A percentile compares a stretch with the other conserved stretches of the same genome.
Evolutionary conservation across 2,888 invertebrate genomes (phyloP).

Genomic region (Pilophorus perplexus): DNA sequence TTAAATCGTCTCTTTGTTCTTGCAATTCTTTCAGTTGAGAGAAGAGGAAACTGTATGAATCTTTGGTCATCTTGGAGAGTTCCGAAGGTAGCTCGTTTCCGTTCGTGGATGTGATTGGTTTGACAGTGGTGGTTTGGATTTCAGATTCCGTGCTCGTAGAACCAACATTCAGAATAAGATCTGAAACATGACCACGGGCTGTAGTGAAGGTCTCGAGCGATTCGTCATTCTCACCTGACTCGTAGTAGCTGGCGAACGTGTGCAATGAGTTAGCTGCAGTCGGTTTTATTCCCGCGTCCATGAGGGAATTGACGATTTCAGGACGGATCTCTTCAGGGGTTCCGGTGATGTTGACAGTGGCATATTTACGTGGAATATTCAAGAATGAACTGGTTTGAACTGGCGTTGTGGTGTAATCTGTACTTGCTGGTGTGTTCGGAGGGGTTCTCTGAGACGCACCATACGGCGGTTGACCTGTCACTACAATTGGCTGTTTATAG

Average conservation of each 20-base stretch:
- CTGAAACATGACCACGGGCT: slow-evolving; percentile 44
- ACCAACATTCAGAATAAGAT: slow-evolving; percentile 38
- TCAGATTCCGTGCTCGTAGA: slow-evolving; percentile 41
- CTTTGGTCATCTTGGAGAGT: slow-evolving; percentile 66
- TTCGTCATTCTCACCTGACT: slow-evolving; percentile 47
- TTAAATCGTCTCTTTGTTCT: slow-evolving; percentile 38
- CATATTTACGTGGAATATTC: slow-evolving; percentile 35
- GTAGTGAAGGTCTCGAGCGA: slow-evolving; percentile 40
- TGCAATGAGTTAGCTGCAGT: slow-evolving; percentile 53
- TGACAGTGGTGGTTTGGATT: slow-evolving; percentile 16
- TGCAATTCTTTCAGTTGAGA: slow-evolving; percentile 43
- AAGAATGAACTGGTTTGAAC: slow-evolving; percentile 3
- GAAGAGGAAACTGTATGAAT: slow-evolving; percentile 60
- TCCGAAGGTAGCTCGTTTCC: slow-evolving; percentile 55
- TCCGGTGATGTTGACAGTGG: slow-evolving; percentile 39
- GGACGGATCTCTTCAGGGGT: slow-evolving; percentile 44
- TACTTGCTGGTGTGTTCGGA: slow-evolving; percentile 12
- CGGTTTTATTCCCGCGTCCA: slow-evolving; percentile 39
- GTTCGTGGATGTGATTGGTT: slow-evolving; percentile 30
- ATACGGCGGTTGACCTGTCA: not conserved
- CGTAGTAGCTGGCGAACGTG: slow-evolving; percentile 76
- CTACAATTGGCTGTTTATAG: too few relatives aligned
- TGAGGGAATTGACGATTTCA: slow-evolving; percentile 44
- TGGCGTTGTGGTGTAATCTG: slow-evolving; percentile 1
- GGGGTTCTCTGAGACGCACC: not conserved